A percentile compares a stretch with the other conserved stretches of the same genome.
These are phyloP conservation scores for Coluber constrictor DNA, from an alignment of 2,797 vertebrate species.

Conservation along the genomic window DNA sequence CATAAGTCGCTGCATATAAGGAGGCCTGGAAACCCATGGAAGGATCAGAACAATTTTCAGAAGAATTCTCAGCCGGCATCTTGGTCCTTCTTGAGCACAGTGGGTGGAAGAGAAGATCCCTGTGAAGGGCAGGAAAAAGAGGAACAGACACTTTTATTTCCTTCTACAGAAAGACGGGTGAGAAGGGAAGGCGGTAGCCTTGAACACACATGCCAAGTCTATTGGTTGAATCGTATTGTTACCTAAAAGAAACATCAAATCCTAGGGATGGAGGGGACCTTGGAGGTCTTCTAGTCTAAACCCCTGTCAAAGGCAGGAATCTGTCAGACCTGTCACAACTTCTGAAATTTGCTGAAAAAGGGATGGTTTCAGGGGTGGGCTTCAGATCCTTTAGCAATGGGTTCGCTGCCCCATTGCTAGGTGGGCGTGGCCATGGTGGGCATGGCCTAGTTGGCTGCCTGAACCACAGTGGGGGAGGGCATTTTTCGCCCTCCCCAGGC, in stretches of 20 bases:
- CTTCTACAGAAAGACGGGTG: background rate
- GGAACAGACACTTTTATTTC: background rate
- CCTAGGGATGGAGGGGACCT: background rate
- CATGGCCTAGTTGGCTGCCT: no score
- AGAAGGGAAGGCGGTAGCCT: background rate
- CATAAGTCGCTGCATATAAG: conserved; percentile 79
- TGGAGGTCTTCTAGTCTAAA: background rate
- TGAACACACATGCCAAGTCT: background rate
- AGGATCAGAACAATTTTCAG: conserved; percentile 35
- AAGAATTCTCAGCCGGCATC: conserved; percentile 30
- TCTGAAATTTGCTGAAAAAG: background rate
- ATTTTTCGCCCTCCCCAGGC: no score
- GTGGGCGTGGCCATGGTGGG: no score
- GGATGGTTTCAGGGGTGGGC: background rate
- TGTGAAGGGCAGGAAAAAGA: conserved; percentile 30
- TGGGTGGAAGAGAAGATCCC: conserved; percentile 30
- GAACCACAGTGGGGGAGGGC: no score
- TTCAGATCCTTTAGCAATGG: no score
- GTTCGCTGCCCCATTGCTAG: no score
- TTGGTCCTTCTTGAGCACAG: conserved; percentile 21
- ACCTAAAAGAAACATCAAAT: background rate
- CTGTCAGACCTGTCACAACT: background rate
- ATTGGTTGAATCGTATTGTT: background rate
- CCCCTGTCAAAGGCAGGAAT: background rate
- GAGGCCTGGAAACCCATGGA: conserved; percentile 48